These are phyloP conservation scores for Pachyseris speciosa DNA, from an alignment of 64 coral and sea anemone species.

Conservation along the genomic window DNA sequence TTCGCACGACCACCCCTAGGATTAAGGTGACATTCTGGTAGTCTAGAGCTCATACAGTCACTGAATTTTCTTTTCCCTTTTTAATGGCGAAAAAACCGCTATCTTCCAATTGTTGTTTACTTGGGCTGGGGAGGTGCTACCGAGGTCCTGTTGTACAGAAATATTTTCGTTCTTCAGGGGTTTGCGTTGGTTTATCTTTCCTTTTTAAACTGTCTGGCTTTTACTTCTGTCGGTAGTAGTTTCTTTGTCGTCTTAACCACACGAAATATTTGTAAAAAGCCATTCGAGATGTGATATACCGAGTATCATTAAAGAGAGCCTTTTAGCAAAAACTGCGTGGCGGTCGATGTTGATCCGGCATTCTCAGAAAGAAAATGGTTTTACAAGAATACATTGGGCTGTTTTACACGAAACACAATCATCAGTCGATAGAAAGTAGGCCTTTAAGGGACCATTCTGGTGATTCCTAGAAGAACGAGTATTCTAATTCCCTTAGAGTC, in stretches of 20 bases:
- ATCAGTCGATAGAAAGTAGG: too few relatives aligned
- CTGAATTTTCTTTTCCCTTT: neutral
- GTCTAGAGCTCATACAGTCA: neutral
- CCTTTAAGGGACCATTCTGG: too few relatives aligned
- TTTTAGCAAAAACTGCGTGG: neutral
- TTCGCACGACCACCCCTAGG: too few relatives aligned
- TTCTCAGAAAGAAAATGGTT: neutral
- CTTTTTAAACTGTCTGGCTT: neutral
- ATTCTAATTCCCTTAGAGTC: too few relatives aligned
- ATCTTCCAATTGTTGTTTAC: neutral
- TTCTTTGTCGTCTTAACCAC: neutral
- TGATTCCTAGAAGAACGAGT: too few relatives aligned
- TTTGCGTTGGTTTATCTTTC: neutral
- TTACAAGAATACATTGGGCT: too few relatives aligned
- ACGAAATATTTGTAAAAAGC: constrained; percentile 33
- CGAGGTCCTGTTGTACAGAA: neutral
- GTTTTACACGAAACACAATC: too few relatives aligned
- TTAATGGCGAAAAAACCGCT: neutral
- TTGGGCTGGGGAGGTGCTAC: neutral
- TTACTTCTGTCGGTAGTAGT: neutral
- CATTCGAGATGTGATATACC: constrained; percentile 44
- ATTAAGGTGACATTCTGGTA: too few relatives aligned
- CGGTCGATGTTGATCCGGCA: neutral
- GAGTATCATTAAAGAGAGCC: constrained; percentile 41
- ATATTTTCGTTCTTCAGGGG: neutral